phyloP scores from a whole-genome alignment of 2,113 vertebrate genomes.

The Cheilinus undulatus region DNA sequence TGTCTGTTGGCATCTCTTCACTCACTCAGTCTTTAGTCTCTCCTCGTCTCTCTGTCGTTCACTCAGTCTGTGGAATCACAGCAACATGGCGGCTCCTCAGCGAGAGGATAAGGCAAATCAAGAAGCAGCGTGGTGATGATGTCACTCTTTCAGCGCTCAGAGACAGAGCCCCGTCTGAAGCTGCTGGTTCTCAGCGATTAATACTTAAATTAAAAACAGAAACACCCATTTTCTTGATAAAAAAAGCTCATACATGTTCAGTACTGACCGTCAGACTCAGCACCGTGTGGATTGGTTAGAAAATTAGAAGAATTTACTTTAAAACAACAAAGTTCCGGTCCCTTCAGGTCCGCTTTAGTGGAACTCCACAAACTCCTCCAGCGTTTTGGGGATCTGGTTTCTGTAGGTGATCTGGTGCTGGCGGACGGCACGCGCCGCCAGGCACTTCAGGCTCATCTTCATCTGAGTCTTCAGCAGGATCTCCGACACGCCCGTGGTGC shows the following conservation, averaged over 20 bases:
- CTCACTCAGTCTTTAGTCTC: not conserved
- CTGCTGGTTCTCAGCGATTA: conserved; percentile 27
- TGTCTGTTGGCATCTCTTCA: not conserved
- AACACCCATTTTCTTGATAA: conserved; percentile 24
- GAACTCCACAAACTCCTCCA: conserved; percentile 98
- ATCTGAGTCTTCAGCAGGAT: conserved; percentile 99
- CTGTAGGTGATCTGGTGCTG: conserved; percentile 93
- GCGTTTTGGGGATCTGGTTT: conserved; percentile 96
- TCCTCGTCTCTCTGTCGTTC: not conserved
- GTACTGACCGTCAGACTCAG: not conserved
- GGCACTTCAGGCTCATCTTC: conserved; percentile 99
- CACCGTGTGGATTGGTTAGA: conserved; percentile 49
- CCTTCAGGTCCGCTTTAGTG: conserved; percentile 79
- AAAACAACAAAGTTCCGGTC: not conserved
- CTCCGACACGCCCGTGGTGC: conserved; percentile 96
- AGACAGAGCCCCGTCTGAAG: not conserved
- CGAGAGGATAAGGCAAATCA: conserved; percentile 53
- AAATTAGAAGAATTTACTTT: conserved; percentile 39
- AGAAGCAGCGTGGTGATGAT: not conserved
- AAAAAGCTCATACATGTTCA: conserved; percentile 31
- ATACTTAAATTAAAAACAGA: conserved; percentile 39
- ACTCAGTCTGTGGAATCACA: not conserved
- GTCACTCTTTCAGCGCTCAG: not conserved
- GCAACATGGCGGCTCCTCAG: not conserved
- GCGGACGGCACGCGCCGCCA: conserved; percentile 95